Base-by-base conservation (phyloP, 2,888 invertebrate species). In the Beris chalybata region DNA sequence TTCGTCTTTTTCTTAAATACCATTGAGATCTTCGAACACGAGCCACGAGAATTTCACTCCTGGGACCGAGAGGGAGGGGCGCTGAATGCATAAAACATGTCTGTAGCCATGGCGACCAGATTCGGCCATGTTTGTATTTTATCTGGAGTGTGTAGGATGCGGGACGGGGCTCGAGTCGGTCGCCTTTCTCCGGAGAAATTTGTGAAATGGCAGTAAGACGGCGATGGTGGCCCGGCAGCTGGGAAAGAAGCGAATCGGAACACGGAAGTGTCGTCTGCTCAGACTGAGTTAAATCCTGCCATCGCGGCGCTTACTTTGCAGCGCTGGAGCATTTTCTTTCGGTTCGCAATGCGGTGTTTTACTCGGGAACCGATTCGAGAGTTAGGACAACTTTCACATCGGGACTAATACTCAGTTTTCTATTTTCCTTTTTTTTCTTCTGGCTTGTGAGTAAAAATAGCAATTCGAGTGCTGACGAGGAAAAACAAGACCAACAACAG, bases 31-130 rank as follows among this genome's bases (percentile, higher is more conserved):
- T 7, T 5, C 38, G 38, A 38, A 38, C 38, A 15, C 48, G 13
- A 15, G 30, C 2, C 15, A 52, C 15, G 22, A 52, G 22, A 5
- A 6, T 52, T 52, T 5, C 12, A 11, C 11, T 15, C 12, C 5
- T 12, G 4, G 31, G 53, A 13, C 15, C 45, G 15, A 13, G 61
- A 56, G 57, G 64, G 66, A 59, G 66, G 50, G 61, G 47, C 50
- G 47, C 13, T 15, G 52, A 31, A 38, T 61, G 66, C 56, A 64
- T 65, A 65, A 67, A 68, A 59, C 48, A 66, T 63, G 70, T 68
- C 68, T 66, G 70, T 68, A 56, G 66, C 29, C 64, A 70, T 70
- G 67, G 67, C 48, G 67, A 70, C 70, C 38, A 31, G 52, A 54
- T 65, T 55, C 70, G 56, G 70, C 70, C 70, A 70, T 70, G 58